Percentiles rank a stretch among this genome's conserved stretches.
Conservation (phyloP, 2,797 vertebrate genomes). For the Sphaeramia orbicularis region DNA sequence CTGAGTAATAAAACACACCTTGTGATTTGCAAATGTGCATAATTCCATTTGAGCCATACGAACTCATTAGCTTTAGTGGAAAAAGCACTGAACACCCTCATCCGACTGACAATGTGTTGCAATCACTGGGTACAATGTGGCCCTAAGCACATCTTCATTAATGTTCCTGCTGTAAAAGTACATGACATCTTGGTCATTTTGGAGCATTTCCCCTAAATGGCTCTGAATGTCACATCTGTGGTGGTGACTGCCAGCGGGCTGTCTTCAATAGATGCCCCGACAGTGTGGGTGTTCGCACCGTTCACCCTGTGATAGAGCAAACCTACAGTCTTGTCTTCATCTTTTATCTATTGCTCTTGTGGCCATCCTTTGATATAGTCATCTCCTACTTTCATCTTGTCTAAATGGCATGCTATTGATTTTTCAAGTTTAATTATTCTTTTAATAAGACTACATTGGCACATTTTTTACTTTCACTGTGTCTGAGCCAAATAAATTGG, state of each 20-base stretch:
- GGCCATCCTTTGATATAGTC: slow-evolving; percentile 3
- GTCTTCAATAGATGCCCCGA: slow-evolving; percentile 25
- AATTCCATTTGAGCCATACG: slow-evolving; percentile 3
- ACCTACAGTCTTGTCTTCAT: slow-evolving; percentile 15
- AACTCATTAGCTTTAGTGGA: slow-evolving; percentile 22
- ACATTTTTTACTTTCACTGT: background rate
- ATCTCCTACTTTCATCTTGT: slow-evolving; percentile 7
- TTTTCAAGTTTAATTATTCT: slow-evolving; percentile 27
- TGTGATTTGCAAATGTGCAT: slow-evolving; percentile 20
- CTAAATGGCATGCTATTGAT: slow-evolving; percentile 27
- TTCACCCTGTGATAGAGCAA: slow-evolving; percentile 17
- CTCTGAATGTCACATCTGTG: slow-evolving; percentile 10
- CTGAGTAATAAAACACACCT: slow-evolving; percentile 41
- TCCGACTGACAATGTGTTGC: slow-evolving; percentile 14
- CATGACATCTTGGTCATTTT: slow-evolving; percentile 2
- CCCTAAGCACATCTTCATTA: background rate
- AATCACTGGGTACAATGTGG: background rate
- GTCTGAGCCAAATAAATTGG: background rate
- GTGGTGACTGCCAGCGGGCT: slow-evolving; percentile 7
- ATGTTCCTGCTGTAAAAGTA: slow-evolving; percentile 9
- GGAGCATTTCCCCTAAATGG: background rate
- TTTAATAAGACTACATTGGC: slow-evolving; percentile 13
- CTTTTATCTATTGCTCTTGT: slow-evolving; percentile 7
- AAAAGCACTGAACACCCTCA: background rate
- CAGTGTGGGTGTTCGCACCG: slow-evolving; percentile 16